Conservation (phyloP, 1,140 invertebrate species). For the Uloborus diversus region DNA sequence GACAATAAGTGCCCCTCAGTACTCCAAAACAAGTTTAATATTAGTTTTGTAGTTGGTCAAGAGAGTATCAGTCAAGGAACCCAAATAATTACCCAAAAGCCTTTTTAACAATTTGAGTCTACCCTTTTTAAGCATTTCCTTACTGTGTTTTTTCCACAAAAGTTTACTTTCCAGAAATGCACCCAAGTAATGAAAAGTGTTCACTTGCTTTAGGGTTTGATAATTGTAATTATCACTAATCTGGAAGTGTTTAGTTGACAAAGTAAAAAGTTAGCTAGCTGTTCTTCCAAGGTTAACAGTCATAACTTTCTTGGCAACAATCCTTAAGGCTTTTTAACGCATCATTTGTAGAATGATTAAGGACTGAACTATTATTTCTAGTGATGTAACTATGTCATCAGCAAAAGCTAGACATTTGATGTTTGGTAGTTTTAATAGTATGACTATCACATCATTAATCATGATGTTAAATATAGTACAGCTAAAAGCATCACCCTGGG, state of each 20-base stretch:
- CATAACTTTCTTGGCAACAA: neutral
- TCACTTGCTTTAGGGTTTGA: neutral
- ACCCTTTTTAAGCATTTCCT: conserved; percentile 10
- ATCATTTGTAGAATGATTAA: conserved; percentile 1
- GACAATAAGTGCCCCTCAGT: conserved; percentile 3
- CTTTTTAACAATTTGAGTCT: conserved; percentile 29
- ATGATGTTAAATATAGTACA: conserved; percentile 22
- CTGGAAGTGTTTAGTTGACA: neutral
- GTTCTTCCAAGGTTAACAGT: conserved; percentile 3
- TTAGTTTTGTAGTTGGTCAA: conserved; percentile 6
- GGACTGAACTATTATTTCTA: neutral
- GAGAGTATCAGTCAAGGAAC: conserved; percentile 19
- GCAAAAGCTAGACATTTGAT: conserved; percentile 34
- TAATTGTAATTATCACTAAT: neutral
- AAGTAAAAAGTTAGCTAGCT: conserved; percentile 8
- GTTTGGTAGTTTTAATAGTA: neutral
- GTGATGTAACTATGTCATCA: conserved; percentile 20
- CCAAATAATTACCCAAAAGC: conserved; percentile 3
- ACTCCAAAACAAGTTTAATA: conserved; percentile 3
- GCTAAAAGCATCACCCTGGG: conserved; percentile 10
- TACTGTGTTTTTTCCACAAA: neutral
- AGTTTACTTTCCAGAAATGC: conserved; percentile 18
- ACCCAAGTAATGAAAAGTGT: neutral
- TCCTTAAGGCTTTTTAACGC: neutral
- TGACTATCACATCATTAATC: neutral